Evolutionary conservation across 2,113 vertebrate species (phyloP), one percentile per base, ranked within the genome.

Genomic region (Cavia porcellus): DNA sequence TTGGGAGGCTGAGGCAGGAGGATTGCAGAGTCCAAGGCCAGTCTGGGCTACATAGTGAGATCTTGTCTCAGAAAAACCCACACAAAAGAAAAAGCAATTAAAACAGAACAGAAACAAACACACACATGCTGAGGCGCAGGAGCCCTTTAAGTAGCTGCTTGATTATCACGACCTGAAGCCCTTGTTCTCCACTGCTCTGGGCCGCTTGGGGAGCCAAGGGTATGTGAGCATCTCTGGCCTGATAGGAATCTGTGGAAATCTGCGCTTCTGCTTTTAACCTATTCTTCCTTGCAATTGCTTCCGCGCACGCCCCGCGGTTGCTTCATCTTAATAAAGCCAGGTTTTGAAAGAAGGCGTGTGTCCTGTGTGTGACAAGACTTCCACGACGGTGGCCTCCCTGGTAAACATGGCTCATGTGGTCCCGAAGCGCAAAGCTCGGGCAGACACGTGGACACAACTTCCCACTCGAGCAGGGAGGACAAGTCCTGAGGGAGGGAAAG

Each of bases 281-380:
- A 20, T 35, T 88, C 62, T 77, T 45, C n/a, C 47, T 24, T 62
- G 3, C 2, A 22, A 59, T n/a, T 64, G 45, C 92, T 92, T 38
- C 28, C 52, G 15, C 13, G 50, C 19, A 9, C 70, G 15, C 28
- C 45, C 57, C 72, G 70, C 22, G 55, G 35, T 93, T 77, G 50
- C 86, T 92, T 89, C 84, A 52, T 32, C n/a, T 13, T 72, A 96
- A 92, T 97, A 98, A 97, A 97, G 68, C 88, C 28, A 7, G 55
- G 75, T 92, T 92, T 72, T 28, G 9, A 38, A 95, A 83, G 66
- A 64, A 85, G 74, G 17, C 9, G 5, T 50, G 15, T 15, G 25
- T 79, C 12, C 61, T 30, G 32, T 12, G 17, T 82, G 80, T 89
- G 86, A 25, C 28, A 62, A 55, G 47, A 45, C 22, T 62, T 22